Percentiles rank a stretch among this genome's conserved stretches.
phyloP scores from a whole-genome alignment of 2,113 vertebrate species.

The Apodemus sylvaticus region DNA sequence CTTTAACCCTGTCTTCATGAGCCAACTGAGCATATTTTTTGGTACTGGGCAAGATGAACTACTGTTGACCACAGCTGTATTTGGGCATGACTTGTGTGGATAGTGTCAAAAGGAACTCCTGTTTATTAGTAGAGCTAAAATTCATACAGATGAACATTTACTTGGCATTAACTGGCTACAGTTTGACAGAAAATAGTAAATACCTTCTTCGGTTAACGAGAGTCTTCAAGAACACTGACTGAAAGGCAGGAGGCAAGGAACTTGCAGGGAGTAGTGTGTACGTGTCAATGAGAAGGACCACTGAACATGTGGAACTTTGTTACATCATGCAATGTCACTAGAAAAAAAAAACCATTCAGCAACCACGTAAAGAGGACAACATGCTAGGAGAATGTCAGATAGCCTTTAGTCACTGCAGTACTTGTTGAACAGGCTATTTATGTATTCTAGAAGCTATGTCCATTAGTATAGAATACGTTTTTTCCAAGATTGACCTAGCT shows the following conservation, averaged over 20 bases:
- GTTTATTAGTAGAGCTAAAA: background rate
- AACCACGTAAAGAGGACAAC: background rate
- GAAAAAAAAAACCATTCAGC: background rate
- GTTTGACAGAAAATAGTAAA: background rate
- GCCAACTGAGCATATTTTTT: background rate
- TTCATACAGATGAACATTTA: background rate
- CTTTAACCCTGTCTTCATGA: background rate
- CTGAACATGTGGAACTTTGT: background rate
- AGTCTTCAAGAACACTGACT: background rate
- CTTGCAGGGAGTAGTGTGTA: background rate
- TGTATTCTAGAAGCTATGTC: background rate
- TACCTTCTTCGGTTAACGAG: background rate
- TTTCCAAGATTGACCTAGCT: background rate
- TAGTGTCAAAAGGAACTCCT: background rate
- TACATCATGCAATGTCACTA: background rate
- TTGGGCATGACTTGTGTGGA: no score
- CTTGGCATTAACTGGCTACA: background rate
- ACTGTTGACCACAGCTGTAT: background rate
- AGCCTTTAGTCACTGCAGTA: background rate
- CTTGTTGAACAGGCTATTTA: background rate
- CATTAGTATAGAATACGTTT: background rate
- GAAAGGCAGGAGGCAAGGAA: background rate
- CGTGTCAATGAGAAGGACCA: background rate
- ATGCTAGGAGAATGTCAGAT: background rate
- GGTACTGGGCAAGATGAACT: background rate